phyloP scores from a whole-genome alignment of 2,888 invertebrate genomes.

The Agrochola macilenta region DNA sequence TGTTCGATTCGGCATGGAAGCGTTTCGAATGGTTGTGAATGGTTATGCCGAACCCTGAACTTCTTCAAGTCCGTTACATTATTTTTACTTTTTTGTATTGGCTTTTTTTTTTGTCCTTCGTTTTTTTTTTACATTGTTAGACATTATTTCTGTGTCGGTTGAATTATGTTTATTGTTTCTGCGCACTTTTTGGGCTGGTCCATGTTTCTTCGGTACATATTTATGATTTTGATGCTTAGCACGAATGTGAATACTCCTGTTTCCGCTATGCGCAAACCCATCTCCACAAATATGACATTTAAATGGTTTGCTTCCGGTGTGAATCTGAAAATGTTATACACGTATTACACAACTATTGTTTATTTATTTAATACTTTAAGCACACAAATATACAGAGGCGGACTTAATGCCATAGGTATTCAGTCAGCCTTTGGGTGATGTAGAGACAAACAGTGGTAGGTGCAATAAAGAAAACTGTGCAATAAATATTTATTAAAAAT shows the following conservation, averaged over 20 bases:
- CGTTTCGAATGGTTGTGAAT: background rate
- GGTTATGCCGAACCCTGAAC: background rate
- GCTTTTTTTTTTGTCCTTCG: background rate
- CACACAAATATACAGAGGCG: no score
- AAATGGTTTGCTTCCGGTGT: conserved; percentile 48
- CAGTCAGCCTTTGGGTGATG: no score
- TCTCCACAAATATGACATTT: conserved; percentile 56
- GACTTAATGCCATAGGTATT: no score
- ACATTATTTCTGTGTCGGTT: conserved; percentile 8
- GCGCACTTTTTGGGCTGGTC: background rate
- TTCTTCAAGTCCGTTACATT: background rate
- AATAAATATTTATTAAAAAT: no score
- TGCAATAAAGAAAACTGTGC: no score
- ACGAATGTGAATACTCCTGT: conserved; percentile 48
- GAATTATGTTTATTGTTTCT: conserved; percentile 12
- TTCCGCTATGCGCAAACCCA: conserved; percentile 49
- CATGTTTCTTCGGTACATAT: conserved; percentile 6
- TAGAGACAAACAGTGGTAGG: no score
- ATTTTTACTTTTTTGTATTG: background rate
- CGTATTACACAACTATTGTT: background rate
- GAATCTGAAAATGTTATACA: conserved; percentile 31
- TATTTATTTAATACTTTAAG: no score
- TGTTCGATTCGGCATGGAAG: background rate
- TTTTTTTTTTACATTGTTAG: background rate
- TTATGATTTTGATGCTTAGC: conserved; percentile 46